Evolutionary conservation across 2,113 vertebrate species (phyloP).

Genomic region (Cochlearius cochlearius): DNA sequence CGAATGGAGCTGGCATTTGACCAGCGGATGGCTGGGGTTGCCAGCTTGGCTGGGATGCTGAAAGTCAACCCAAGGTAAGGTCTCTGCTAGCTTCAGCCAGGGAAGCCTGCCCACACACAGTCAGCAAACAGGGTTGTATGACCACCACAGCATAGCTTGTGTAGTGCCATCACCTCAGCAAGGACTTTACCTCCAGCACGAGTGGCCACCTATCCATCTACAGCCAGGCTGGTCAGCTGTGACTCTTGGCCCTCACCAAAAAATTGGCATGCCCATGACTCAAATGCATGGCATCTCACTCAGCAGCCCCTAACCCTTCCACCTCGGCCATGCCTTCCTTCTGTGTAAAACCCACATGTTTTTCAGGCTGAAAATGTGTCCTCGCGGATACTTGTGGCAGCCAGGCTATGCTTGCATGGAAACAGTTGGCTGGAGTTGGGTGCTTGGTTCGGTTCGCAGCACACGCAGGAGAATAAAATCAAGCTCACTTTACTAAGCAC

Average conservation of each 20-base stretch:
- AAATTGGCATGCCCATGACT: neutral
- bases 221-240: neutral
- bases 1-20: neutral
- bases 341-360: neutral
- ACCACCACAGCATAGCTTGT: neutral
- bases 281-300: neutral
- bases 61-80: neutral
- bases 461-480: neutral
- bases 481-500: neutral
- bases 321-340: neutral
- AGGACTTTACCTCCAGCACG: neutral
- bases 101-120: neutral
- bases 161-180: neutral
- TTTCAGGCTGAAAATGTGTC: neutral
- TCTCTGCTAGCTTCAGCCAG: neutral
- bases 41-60: neutral
- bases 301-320: neutral
- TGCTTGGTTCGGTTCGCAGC: neutral
- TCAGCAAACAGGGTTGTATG: neutral
- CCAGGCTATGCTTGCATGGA: neutral
- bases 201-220: neutral
- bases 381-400: neutral
- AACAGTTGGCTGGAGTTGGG: neutral
- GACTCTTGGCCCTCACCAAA: neutral
- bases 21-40: neutral